These are phyloP conservation scores for Leptinotarsa rubiginosa DNA, from an alignment of 2,888 invertebrate species.

Conservation along the genomic window DNA sequence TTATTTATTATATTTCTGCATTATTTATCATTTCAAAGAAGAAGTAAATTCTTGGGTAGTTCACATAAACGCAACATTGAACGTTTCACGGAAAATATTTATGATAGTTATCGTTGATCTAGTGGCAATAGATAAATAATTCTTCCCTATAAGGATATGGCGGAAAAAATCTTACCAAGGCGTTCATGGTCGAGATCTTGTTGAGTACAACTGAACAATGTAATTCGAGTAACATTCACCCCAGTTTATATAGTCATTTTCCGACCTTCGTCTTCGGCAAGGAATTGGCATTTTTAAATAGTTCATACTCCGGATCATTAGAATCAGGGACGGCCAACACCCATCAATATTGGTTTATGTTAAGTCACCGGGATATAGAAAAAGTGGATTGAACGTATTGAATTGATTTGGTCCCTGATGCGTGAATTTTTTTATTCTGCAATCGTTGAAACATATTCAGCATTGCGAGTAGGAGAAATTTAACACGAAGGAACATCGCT, in stretches of 20 bases:
- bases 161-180: constrained; percentile 45
- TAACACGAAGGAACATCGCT: not conserved
- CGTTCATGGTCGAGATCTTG: constrained; percentile 49
- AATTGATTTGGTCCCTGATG: not conserved
- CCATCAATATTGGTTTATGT: constrained; percentile 10
- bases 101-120: not conserved
- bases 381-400: not conserved
- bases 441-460: not conserved
- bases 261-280: constrained; percentile 43
- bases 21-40: no score
- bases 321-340: constrained; percentile 22
- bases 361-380: constrained; percentile 3
- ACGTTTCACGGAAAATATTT: not conserved
- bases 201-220: constrained; percentile 47
- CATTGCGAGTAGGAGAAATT: not conserved
- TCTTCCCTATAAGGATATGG: not conserved
- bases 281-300: constrained; percentile 15
- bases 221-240: constrained; percentile 44
- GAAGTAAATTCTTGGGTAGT: no score
- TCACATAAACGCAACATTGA: not conserved
- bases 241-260: constrained; percentile 52
- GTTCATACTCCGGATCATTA: not conserved
- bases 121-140: not conserved
- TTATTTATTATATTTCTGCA: no score
- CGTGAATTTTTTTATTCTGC: not conserved